phyloP scores from a whole-genome alignment of 1,140 invertebrate species.

The Scaptomyza pallida region DNA sequence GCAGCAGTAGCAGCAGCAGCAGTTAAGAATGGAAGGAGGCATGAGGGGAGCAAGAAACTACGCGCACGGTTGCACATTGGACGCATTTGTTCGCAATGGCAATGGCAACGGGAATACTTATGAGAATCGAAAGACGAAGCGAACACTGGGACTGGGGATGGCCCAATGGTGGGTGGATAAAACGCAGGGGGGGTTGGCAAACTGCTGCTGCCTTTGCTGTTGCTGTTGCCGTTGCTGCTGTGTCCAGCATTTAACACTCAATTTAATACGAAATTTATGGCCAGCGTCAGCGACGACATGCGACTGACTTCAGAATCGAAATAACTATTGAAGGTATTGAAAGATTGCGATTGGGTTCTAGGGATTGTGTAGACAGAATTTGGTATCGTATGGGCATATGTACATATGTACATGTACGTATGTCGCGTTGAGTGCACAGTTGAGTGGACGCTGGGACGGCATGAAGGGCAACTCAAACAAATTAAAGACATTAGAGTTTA shows the following conservation, averaged over 20 bases:
- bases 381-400: too few relatives aligned
- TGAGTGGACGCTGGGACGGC: constrained; percentile 38
- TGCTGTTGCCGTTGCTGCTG: constrained; percentile 37
- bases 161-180: background rate
- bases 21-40: background rate
- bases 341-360: constrained; percentile 16
- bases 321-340: constrained; percentile 39
- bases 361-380: constrained; percentile 1
- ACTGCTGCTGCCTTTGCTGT: too few relatives aligned
- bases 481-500: constrained; percentile 82
- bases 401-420: too few relatives aligned
- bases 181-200: background rate
- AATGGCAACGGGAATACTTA: background rate
- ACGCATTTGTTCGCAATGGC: constrained; percentile 45
- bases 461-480: constrained; percentile 66
- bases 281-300: constrained; percentile 75
- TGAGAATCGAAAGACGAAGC: background rate
- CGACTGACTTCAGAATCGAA: constrained; percentile 40
- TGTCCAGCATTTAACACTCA: constrained; percentile 81
- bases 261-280: constrained; percentile 83
- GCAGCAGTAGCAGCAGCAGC: constrained; percentile 11
- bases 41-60: constrained; percentile 29
- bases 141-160: background rate
- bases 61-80: constrained; percentile 73
- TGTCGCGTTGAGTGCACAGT: constrained; percentile 51